A percentile compares a stretch with the other conserved stretches of the same genome.
Conservation (phyloP, 2,888 invertebrate species). For the Apotomis capreana region DNA sequence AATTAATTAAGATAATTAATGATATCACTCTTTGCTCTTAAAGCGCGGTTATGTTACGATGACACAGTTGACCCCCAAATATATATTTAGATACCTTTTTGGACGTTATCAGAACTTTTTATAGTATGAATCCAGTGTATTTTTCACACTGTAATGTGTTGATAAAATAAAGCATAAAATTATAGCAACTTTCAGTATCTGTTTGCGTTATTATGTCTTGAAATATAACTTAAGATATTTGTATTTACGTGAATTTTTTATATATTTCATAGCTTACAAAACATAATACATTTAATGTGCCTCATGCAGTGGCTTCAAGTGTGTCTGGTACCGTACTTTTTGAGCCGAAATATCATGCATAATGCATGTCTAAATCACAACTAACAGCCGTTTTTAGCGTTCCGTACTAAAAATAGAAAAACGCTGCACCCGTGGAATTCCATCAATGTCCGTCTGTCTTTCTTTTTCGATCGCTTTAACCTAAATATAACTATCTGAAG, state of each 20-base stretch:
- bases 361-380: neutral
- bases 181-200: too few relatives aligned
- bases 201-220: too few relatives aligned
- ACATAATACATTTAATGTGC: too few relatives aligned
- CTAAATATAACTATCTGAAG: neutral
- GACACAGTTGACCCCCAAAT: neutral
- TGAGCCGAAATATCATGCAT: slow-evolving; percentile 6
- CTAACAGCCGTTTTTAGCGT: slow-evolving; percentile 13
- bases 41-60: neutral
- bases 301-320: too few relatives aligned
- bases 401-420: slow-evolving; percentile 26
- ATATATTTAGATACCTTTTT: too few relatives aligned
- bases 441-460: slow-evolving; percentile 10
- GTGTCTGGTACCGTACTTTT: neutral
- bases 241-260: too few relatives aligned
- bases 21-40: neutral
- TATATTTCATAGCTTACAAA: too few relatives aligned
- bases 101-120: too few relatives aligned
- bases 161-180: too few relatives aligned
- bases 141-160: too few relatives aligned
- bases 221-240: too few relatives aligned
- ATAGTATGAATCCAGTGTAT: too few relatives aligned
- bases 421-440: slow-evolving; percentile 14
- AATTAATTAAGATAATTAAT: neutral
- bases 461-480: neutral